Base-by-base conservation (phyloP, 1,140 invertebrate species). In the Gonioctena quinquepunctata region DNA sequence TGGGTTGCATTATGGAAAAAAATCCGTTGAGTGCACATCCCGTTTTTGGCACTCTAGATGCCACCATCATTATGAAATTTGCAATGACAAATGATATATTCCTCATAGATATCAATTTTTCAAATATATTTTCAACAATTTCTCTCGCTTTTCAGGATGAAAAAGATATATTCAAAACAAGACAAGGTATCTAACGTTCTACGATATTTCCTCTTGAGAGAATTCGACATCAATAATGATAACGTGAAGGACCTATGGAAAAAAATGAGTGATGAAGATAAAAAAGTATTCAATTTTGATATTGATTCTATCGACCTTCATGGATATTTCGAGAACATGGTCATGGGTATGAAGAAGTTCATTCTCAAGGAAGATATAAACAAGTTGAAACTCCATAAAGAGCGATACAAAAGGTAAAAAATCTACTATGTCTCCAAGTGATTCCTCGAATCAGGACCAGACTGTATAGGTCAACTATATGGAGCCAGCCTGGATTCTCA, bases 341-440 rank as follows among this genome's bases (percentile, higher is more conserved):
- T 71, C 50, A 49, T 64, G 2, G 69, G 73, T 5, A 57, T 75
- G 27, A 75, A 75, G 22, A 72, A 71, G 42, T 75, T 71, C 33
- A 70, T 68, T 3, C 60, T 74, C 11, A 74, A 74, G 59, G 73
- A 75, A 56, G 73, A 75, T 63, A 75, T 75, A 67, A 49, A n/a
- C 5, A 71, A 71, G 64, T 13, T 50, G 4, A 28, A 71, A 52
- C 57, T 63, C 19, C 73, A 75, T 42, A 67, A 56, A 52, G 25
- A 65, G 11, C 28, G 69, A 71, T 71, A 69, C 54, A 5, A 72
- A 52, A 69, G 73, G 73, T 75, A 3, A 42, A n/a, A n/a, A n/a
- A n/a, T n/a, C n/a, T n/a, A n/a, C n/a, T n/a, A n/a, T n/a, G n/a
- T n/a, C n/a, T n/a, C n/a, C n/a, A n/a, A n/a, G n/a, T n/a, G n/a